phyloP scores from a whole-genome alignment of 1,140 invertebrate species.

The Psilanteris sp. region DNA sequence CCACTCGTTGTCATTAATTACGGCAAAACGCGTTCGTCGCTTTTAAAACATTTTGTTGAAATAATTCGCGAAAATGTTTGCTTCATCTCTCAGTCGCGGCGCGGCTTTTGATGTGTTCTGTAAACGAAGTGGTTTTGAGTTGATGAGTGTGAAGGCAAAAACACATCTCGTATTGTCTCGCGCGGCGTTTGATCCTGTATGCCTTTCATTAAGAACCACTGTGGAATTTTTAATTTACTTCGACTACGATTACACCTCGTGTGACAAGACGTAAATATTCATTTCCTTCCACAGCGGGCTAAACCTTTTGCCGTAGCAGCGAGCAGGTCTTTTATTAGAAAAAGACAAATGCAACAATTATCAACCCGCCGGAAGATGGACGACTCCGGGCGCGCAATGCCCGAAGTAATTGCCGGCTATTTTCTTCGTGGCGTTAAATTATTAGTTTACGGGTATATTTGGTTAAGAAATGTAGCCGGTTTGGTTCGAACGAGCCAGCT shows the following conservation, averaged over 20 bases:
- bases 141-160: constrained; percentile 41
- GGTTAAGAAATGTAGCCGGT: no score
- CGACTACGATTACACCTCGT: constrained; percentile 13
- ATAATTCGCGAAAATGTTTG: constrained; percentile 34
- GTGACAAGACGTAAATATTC: constrained; percentile 16
- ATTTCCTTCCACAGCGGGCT: constrained; percentile 6
- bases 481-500: no score
- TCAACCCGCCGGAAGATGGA: no score
- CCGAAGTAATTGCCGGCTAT: constrained; percentile 9
- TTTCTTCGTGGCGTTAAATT: constrained; percentile 10
- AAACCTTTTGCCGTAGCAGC: constrained; percentile 6
- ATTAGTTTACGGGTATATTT: no score
- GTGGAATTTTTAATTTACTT: constrained; percentile 49
- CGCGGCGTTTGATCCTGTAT: constrained; percentile 22
- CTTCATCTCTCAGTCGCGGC: constrained; percentile 5
- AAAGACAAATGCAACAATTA: no score
- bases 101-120: constrained; percentile 40
- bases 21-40: constrained; percentile 2
- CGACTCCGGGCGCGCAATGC: no score
- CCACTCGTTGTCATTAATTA: constrained; percentile 26
- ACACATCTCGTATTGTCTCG: constrained; percentile 20
- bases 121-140: constrained; percentile 27
- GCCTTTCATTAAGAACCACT: constrained; percentile 32
- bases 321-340: constrained; percentile 36
- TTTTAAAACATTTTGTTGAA: constrained; percentile 28